A percentile compares a stretch with the other conserved stretches of the same genome.
These are phyloP conservation scores for Vireo altiloquus DNA, from an alignment of 2,113 vertebrate genomes.

Conservation along the genomic window DNA sequence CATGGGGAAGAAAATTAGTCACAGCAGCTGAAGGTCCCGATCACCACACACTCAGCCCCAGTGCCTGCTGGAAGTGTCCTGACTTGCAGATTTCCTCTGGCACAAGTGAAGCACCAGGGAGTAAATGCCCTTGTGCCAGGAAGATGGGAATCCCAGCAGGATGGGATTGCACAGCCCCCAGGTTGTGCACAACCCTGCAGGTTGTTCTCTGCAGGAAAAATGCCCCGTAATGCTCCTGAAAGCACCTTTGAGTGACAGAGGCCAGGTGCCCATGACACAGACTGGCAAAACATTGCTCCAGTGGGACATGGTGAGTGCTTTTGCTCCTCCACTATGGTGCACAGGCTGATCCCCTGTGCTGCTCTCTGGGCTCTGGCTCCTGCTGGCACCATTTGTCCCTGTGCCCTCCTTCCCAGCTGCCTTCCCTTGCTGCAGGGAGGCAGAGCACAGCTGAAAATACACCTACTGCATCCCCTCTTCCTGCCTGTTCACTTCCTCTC, in stretches of 20 bases:
- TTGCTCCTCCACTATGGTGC: not conserved
- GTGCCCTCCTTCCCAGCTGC: not conserved
- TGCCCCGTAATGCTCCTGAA: not conserved
- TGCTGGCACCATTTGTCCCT: not conserved
- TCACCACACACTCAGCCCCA: not conserved
- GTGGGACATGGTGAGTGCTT: accelerated
- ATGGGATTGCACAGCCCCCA: accelerated
- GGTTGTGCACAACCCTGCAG: too few species aligned
- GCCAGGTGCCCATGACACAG: not conserved
- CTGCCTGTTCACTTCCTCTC: not conserved
- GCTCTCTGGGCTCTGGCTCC: not conserved
- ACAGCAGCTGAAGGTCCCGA: not conserved
- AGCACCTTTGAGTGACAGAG: not conserved
- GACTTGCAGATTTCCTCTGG: not conserved
- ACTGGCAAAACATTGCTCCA: not conserved
- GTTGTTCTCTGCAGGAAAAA: not conserved
- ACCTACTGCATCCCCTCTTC: not conserved
- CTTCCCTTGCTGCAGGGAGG: not conserved
- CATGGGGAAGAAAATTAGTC: not conserved
- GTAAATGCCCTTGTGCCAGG: not conserved
- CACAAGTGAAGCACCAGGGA: not conserved
- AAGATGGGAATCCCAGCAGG: not conserved
- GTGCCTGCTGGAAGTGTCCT: not conserved
- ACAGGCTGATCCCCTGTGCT: accelerated
- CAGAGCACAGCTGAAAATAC: not conserved